These are phyloP conservation scores for Enteromius treurensis DNA, from an alignment of 2,797 vertebrate genomes.

Conservation along the genomic window DNA sequence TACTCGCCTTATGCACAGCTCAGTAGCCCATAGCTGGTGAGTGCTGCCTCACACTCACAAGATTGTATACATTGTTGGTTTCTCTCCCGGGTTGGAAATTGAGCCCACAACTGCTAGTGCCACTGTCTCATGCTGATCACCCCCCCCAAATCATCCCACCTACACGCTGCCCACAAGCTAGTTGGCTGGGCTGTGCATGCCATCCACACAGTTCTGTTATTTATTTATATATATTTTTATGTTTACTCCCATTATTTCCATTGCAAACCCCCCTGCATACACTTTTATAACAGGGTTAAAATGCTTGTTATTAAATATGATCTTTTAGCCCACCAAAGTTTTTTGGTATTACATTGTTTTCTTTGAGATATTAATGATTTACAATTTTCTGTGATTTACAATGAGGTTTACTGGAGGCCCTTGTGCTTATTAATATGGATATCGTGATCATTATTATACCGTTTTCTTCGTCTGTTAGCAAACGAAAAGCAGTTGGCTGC, in stretches of 20 bases:
- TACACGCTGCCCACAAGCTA: slow-evolving; percentile 30
- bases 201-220: slow-evolving; percentile 29
- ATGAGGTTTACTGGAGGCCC: slow-evolving; percentile 33
- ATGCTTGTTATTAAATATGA: slow-evolving; percentile 53
- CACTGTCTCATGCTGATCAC: slow-evolving; percentile 41
- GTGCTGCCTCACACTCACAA: slow-evolving; percentile 51
- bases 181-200: slow-evolving; percentile 39
- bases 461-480: slow-evolving; percentile 22
- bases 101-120: slow-evolving; percentile 40
- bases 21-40: slow-evolving; percentile 50
- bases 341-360: slow-evolving; percentile 50
- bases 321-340: slow-evolving; percentile 48
- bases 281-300: slow-evolving; percentile 58
- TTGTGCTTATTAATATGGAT: slow-evolving; percentile 39
- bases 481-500: slow-evolving; percentile 48
- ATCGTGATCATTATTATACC: slow-evolving; percentile 41
- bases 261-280: slow-evolving; percentile 20
- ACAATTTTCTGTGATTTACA: slow-evolving; percentile 28
- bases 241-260: slow-evolving; percentile 54
- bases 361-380: slow-evolving; percentile 4
- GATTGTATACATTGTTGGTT: slow-evolving; percentile 54
- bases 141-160: slow-evolving; percentile 6
- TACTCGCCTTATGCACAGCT: slow-evolving; percentile 51
- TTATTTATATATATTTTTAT: slow-evolving; percentile 15
- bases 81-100: slow-evolving; percentile 32